Evolutionary conservation across 2,888 invertebrate species (phyloP).

Genomic region (Aromia moschata): DNA sequence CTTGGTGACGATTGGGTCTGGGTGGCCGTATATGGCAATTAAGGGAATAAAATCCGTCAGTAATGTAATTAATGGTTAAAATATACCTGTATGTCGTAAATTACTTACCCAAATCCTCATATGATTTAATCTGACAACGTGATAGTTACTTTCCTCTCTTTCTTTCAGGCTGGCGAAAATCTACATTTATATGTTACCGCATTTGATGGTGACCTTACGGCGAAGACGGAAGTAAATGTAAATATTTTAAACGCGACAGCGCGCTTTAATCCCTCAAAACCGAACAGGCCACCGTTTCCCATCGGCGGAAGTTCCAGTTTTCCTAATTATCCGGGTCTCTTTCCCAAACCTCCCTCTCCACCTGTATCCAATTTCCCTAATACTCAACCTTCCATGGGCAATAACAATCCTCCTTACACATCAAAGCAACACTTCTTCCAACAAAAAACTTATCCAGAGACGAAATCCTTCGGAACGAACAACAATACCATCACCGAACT

Average conservation of each 20-base stretch:
- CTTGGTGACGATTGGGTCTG: too few relatives aligned
- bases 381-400: background rate
- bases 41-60: too few relatives aligned
- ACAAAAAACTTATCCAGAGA: slow-evolving; percentile 54
- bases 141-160: too few relatives aligned
- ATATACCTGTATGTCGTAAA: too few relatives aligned
- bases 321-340: slow-evolving; percentile 41
- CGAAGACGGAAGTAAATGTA: slow-evolving; percentile 75
- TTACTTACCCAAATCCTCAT: too few relatives aligned
- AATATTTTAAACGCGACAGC: slow-evolving; percentile 65
- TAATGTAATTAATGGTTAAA: too few relatives aligned
- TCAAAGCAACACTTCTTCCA: slow-evolving; percentile 43
- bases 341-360: slow-evolving; percentile 40
- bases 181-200: slow-evolving; percentile 76
- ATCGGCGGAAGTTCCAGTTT: slow-evolving; percentile 35
- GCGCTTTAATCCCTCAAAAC: slow-evolving; percentile 34
- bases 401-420: slow-evolving; percentile 37
- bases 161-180: slow-evolving; percentile 71
- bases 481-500: slow-evolving; percentile 35
- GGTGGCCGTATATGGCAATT: too few relatives aligned
- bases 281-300: slow-evolving; percentile 46
- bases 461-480: slow-evolving; percentile 11
- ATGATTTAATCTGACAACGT: too few relatives aligned
- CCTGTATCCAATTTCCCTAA: background rate
- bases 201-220: slow-evolving; percentile 71